These are phyloP conservation scores for Hyperoplus lanceolatus DNA, from an alignment of 2,797 vertebrate genomes.

Conservation along the genomic window DNA sequence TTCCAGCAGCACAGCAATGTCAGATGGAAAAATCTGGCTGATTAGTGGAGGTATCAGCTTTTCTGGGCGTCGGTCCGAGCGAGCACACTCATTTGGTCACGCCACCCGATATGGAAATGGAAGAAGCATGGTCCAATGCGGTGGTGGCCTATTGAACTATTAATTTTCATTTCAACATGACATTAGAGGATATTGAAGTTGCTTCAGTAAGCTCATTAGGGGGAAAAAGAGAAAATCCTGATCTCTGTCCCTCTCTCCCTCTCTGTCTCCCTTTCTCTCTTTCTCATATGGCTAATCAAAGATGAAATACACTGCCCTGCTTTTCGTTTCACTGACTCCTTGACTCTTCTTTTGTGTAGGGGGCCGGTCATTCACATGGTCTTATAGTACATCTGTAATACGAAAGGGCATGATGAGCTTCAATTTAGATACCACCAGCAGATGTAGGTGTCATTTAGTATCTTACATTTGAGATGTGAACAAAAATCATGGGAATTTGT, in stretches of 20 bases:
- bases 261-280: constrained; percentile 40
- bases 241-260: constrained; percentile 56
- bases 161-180: constrained; percentile 89
- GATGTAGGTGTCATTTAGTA: not conserved
- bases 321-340: constrained; percentile 74
- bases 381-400: constrained; percentile 56
- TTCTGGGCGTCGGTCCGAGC: constrained; percentile 74
- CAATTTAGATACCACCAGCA: constrained; percentile 24
- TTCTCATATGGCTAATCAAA: constrained; percentile 72
- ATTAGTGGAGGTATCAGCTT: constrained; percentile 85
- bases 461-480: not conserved
- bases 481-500: not conserved
- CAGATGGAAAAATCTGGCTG: constrained; percentile 83
- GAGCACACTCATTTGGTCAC: constrained; percentile 86
- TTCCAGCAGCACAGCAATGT: constrained; percentile 59
- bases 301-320: constrained; percentile 74
- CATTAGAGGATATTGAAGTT: constrained; percentile 87
- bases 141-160: constrained; percentile 83
- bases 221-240: constrained; percentile 60
- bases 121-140: constrained; percentile 79
- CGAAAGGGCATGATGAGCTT: constrained; percentile 15
- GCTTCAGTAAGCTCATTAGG: constrained; percentile 84
- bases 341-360: constrained; percentile 56
- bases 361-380: constrained; percentile 54
- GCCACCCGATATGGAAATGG: constrained; percentile 87